These are phyloP conservation scores for Aurelia sp. DNA, from an alignment of 30 jellyfish, hydroid and myxozoan genomes.

Conservation along the genomic window DNA sequence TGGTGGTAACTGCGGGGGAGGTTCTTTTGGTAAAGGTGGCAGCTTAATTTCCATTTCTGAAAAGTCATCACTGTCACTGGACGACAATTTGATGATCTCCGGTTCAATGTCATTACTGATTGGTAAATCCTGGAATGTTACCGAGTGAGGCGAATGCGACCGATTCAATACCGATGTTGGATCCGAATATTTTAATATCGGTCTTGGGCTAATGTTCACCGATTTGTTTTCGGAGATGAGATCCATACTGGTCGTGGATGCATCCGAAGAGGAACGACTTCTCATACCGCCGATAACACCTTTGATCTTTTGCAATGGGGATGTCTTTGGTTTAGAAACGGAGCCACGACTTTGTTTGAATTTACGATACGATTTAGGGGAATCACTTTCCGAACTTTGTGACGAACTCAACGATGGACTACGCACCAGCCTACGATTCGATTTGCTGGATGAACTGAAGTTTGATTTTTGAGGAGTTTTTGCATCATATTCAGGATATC, in stretches of 20 bases:
- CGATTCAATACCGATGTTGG: constrained; percentile 20
- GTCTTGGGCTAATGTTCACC: constrained; percentile 49
- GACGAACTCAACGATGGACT: constrained; percentile 61
- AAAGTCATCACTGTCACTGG: constrained; percentile 45
- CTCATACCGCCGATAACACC: constrained; percentile 74
- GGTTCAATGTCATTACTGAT: constrained; percentile 9
- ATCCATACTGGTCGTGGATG: constrained; percentile 64
- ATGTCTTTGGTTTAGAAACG: constrained; percentile 35
- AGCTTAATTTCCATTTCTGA: constrained; percentile 25
- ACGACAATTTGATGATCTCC: constrained; percentile 34
- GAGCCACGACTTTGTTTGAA: constrained; percentile 58
- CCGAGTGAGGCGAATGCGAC: constrained; percentile 60
- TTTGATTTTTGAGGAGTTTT: background rate
- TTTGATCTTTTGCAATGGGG: constrained; percentile 61
- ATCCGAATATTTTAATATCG: constrained; percentile 40
- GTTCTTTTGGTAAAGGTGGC: constrained; percentile 43
- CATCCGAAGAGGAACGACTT: constrained; percentile 81
- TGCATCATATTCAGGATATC: too few relatives aligned
- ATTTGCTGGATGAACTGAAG: background rate
- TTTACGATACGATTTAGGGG: constrained; percentile 67
- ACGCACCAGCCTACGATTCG: constrained; percentile 34
- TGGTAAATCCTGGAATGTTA: constrained; percentile 40
- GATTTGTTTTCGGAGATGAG: constrained; percentile 2
- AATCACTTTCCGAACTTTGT: constrained; percentile 69
- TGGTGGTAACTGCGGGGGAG: constrained; percentile 39